phyloP scores from a whole-genome alignment of 2,113 vertebrate genomes.

The Zosterops lateralis region DNA sequence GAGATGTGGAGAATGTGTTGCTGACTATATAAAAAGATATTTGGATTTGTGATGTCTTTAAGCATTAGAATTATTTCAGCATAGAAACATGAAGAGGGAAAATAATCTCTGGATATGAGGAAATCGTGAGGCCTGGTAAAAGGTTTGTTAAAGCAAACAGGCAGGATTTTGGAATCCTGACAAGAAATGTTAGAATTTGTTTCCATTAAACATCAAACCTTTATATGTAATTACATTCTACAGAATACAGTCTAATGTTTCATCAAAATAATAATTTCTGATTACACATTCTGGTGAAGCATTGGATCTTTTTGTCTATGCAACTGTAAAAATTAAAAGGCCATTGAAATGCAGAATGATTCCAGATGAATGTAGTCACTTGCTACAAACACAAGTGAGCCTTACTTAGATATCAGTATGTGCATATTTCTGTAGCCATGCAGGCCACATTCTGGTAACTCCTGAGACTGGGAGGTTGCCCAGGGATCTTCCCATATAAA shows the following conservation, averaged over 20 bases:
- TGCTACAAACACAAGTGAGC: background rate
- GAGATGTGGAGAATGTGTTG: background rate
- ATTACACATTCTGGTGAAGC: background rate
- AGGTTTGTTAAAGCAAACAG: background rate
- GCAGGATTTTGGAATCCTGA: background rate
- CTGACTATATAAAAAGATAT: background rate
- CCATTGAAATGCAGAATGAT: background rate
- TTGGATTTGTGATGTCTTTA: background rate
- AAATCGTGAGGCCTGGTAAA: background rate
- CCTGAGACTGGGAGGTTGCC: background rate
- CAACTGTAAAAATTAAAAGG: slow-evolving; percentile 11
- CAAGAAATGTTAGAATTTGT: background rate
- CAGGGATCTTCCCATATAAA: background rate
- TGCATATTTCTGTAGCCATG: background rate
- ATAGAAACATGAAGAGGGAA: background rate
- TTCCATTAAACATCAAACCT: background rate
- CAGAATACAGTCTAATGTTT: background rate
- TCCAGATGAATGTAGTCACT: background rate
- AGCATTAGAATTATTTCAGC: background rate
- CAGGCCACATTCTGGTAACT: background rate
- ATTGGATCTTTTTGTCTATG: background rate
- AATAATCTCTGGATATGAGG: background rate
- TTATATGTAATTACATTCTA: background rate
- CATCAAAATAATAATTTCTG: slow-evolving; percentile 24
- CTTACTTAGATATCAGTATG: background rate